A percentile compares a stretch with the other conserved stretches of the same genome.
These are phyloP conservation scores for Gymnothorax reevesii DNA, from an alignment of 2,797 vertebrate species.

Conservation along the genomic window DNA sequence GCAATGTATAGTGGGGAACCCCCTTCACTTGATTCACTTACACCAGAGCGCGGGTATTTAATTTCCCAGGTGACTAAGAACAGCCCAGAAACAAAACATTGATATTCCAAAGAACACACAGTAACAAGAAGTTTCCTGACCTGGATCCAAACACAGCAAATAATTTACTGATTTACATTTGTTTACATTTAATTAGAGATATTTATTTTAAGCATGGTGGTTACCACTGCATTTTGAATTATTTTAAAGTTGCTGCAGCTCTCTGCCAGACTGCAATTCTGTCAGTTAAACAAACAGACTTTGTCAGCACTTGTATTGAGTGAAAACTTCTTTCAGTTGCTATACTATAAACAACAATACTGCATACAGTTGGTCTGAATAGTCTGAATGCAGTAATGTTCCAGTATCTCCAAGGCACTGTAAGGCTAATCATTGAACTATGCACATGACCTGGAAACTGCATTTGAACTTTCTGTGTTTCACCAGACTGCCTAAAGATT, in stretches of 20 bases:
- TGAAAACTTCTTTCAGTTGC: not conserved
- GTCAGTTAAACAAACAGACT: not conserved
- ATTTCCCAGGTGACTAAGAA: not conserved
- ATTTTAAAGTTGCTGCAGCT: not conserved
- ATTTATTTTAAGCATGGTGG: not conserved
- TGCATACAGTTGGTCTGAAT: not conserved
- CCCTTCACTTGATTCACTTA: not conserved
- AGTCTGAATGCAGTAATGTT: conserved; percentile 5
- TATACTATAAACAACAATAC: not conserved
- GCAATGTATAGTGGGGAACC: not conserved
- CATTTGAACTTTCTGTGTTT: not conserved
- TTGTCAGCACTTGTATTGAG: not conserved
- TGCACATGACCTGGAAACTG: not conserved
- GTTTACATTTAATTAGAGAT: not conserved
- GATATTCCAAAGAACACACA: not conserved
- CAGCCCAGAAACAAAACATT: too few species aligned
- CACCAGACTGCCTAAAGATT: conserved; percentile 32
- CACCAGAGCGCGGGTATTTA: too few species aligned
- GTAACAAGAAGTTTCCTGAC: not conserved
- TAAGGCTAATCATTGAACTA: not conserved
- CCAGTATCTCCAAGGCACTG: not conserved
- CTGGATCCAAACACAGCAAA: not conserved
- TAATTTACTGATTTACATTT: not conserved
- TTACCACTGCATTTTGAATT: not conserved
- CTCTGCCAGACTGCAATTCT: not conserved